Conservation (phyloP, 1,140 invertebrate species). For the Sinella curviseta region DNA sequence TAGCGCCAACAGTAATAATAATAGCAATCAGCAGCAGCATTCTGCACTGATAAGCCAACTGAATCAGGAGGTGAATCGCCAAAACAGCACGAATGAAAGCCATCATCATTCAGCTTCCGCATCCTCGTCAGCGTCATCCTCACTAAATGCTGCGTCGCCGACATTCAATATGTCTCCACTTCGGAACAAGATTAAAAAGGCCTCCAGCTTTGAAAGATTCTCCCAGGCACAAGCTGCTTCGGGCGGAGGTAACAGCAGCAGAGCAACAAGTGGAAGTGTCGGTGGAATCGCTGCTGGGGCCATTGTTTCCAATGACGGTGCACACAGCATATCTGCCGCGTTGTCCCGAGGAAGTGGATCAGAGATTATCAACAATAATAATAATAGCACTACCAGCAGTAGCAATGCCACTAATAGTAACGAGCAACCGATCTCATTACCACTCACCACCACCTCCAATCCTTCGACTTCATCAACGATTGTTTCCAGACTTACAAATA, state of each 20-base stretch:
- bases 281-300: background rate
- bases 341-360: background rate
- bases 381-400: background rate
- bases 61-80: background rate
- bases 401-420: background rate
- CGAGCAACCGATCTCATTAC: conserved; percentile 10
- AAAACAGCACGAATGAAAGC: background rate
- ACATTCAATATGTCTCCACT: conserved; percentile 33
- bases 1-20: background rate
- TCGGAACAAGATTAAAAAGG: conserved; percentile 49
- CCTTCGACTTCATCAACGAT: background rate
- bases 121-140: conserved; percentile 20
- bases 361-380: too few species aligned
- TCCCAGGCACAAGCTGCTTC: conserved; percentile 12
- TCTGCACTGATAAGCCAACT: conserved; percentile 6
- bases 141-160: background rate
- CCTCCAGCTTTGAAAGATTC: conserved; percentile 35
- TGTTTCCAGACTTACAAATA: background rate
- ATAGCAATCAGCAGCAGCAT: background rate
- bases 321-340: background rate
- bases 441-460: background rate
- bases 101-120: too few species aligned
- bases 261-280: background rate
- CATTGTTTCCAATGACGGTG: background rate
- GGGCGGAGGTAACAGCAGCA: background rate